Evolutionary conservation across 2,113 vertebrate genomes (phyloP), one percentile per base, ranked within the genome.

Genomic region (Diphyllodes magnificus): DNA sequence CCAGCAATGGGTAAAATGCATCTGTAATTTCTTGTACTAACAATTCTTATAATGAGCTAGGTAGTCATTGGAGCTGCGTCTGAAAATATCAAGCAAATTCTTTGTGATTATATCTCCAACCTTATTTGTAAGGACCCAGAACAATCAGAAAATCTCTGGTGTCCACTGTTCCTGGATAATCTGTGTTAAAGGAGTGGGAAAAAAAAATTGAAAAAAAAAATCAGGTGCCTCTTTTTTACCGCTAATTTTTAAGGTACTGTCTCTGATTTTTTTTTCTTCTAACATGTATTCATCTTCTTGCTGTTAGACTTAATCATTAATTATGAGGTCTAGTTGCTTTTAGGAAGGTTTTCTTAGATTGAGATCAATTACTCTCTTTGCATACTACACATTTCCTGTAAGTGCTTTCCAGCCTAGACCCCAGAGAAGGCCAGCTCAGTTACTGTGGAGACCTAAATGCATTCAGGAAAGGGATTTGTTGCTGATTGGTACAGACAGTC

Each of bases 401-500:
- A 95, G 49, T 92, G 60, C 73, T 94, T 97, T 76, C 53, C 82
- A 82, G 27, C 63, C 57, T 82, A 65, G 73, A 95, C 16, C 47
- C 84, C 49, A 91, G 73, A 93, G 91, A 94, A 95, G 71, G 37
- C 65, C 85, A 93, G 28, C 89, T 96, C 92, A 92, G 96, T 98
- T 98, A 97, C 98, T 97, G 83, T 90, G 83, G 97, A 98, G 93
- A 98, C 90, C 78, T 91, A 95, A 97, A 94, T 96, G 94, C 92
- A 97, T 87, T 90, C 93, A 97, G 93, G 90, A 96, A 97, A 94
- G 76, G 69, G 91, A 97, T 98, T 98, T 97, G 90, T 75, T 94
- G 88, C 90, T 98, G 98, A 98, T 97, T 98, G 96, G 97, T 97
- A 97, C 94, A 88, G 97, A 98, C 98, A 98, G 97, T 98, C 98